A percentile compares a stretch with the other conserved stretches of the same genome.
Evolutionary conservation across 2,888 invertebrate species (phyloP).

Genomic region (Hyppa rectilinea): DNA sequence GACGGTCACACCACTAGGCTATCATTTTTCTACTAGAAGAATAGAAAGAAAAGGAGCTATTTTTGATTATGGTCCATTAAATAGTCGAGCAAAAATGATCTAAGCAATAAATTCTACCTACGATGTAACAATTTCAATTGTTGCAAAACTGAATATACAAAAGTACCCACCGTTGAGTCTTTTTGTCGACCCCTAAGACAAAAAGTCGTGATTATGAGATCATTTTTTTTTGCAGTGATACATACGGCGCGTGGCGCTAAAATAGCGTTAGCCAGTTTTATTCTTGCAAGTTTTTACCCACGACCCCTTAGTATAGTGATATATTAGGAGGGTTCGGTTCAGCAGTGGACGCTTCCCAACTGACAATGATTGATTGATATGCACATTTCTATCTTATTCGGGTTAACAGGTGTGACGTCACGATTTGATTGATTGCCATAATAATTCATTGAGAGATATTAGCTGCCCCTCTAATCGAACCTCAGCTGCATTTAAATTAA

Average conservation of each 20-base stretch:
- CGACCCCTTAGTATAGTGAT: constrained; percentile 22
- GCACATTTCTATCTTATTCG: constrained; percentile 50
- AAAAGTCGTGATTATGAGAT: not conserved
- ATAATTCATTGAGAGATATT: constrained; percentile 52
- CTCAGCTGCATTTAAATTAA: constrained; percentile 49
- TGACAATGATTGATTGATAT: constrained; percentile 49
- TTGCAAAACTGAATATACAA: not conserved
- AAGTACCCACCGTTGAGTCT: not conserved
- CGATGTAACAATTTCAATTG: not conserved
- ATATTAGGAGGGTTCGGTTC: constrained; percentile 24
- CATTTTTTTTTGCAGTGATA: not conserved
- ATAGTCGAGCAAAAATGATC: not conserved
- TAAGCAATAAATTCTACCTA: not conserved
- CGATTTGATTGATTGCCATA: constrained; percentile 43
- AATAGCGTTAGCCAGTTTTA: not conserved
- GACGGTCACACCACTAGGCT: no score
- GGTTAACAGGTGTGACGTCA: constrained; percentile 46
- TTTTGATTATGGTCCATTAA: not conserved
- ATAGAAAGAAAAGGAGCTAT: no score
- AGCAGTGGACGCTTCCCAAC: constrained; percentile 23
- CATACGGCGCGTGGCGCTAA: not conserved
- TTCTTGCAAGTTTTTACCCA: constrained; percentile 6
- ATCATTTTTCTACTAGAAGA: no score
- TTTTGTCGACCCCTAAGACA: not conserved
- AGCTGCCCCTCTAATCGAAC: constrained; percentile 22